These are phyloP conservation scores for Peromyscus aztecus DNA, from an alignment of 2,797 vertebrate species.

Conservation along the genomic window DNA sequence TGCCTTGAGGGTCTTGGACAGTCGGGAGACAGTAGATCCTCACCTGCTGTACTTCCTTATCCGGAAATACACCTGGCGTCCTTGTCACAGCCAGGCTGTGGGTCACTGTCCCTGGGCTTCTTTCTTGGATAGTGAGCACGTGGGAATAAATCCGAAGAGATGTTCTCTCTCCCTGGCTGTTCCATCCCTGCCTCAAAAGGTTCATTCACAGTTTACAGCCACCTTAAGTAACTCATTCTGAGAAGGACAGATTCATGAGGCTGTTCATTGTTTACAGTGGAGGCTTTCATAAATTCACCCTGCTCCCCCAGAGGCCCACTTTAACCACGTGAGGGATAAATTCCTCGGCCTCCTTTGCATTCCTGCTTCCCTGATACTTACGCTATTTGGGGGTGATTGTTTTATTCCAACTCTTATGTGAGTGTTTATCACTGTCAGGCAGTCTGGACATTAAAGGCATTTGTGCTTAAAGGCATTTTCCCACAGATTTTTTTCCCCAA, in stretches of 20 bases:
- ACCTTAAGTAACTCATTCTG: not conserved
- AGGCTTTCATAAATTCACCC: accelerated
- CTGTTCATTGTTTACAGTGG: not conserved
- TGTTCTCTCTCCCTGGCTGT: not conserved
- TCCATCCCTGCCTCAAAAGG: not conserved
- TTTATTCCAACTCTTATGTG: slow-evolving; percentile 22
- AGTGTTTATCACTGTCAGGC: not conserved
- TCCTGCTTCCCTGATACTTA: not conserved
- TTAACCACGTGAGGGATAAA: not conserved
- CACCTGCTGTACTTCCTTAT: accelerated
- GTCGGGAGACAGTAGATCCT: not conserved
- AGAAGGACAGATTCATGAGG: not conserved
- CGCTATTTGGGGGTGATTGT: not conserved
- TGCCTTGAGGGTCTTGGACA: not conserved
- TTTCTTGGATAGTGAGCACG: no score
- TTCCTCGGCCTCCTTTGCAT: not conserved
- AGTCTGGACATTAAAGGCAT: not conserved
- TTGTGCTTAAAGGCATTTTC: slow-evolving; percentile 38
- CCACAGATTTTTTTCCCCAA: not conserved
- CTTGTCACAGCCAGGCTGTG: not conserved
- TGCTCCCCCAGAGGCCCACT: not conserved
- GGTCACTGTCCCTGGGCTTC: not conserved
- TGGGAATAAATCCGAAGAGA: not conserved
- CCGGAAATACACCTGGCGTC: not conserved
- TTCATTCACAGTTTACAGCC: not conserved